phyloP scores from a whole-genome alignment of 2,113 vertebrate species.

The Lethenteron camtschaticum region DNA sequence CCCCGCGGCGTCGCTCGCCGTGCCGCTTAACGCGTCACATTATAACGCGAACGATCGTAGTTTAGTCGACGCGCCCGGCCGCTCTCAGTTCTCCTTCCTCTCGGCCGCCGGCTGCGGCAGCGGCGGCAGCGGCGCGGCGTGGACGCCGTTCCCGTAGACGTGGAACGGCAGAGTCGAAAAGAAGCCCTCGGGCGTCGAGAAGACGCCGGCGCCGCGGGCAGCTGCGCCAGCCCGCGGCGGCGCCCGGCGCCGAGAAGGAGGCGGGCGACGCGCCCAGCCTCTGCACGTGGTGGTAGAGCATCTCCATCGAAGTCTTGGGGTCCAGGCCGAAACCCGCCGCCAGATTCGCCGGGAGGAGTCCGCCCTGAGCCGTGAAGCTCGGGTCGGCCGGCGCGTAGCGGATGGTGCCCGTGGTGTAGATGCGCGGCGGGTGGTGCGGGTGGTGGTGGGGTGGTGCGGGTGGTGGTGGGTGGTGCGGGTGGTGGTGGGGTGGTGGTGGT shows the following conservation, averaged over 20 bases:
- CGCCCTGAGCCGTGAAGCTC: slow-evolving; percentile 84
- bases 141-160: slow-evolving; percentile 96
- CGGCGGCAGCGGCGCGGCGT: slow-evolving; percentile 30
- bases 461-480: slow-evolving; percentile 65
- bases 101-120: no score
- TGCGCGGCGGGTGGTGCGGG: slow-evolving; percentile 37
- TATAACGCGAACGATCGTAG: no score
- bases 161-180: slow-evolving; percentile 95
- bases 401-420: slow-evolving; percentile 98
- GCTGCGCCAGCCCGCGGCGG: slow-evolving; percentile 52
- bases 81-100: no score
- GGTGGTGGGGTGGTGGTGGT: slow-evolving; percentile 54
- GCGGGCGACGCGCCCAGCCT: slow-evolving; percentile 91
- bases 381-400: slow-evolving; percentile 92
- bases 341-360: slow-evolving; percentile 69
- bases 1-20: no score
- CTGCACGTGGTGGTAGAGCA: slow-evolving; percentile 99
- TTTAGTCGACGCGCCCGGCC: no score
- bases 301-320: slow-evolving; percentile 99
- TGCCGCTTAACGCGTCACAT: no score
- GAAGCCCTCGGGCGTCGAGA: slow-evolving; percentile 87
- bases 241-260: slow-evolving; percentile 47
- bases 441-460: not conserved
- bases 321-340: slow-evolving; percentile 73
- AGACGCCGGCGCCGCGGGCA: slow-evolving; percentile 63